Evolutionary conservation across 2,888 invertebrate genomes (phyloP), one percentile per base, ranked within the genome.

Genomic region (Antitype chi): DNA sequence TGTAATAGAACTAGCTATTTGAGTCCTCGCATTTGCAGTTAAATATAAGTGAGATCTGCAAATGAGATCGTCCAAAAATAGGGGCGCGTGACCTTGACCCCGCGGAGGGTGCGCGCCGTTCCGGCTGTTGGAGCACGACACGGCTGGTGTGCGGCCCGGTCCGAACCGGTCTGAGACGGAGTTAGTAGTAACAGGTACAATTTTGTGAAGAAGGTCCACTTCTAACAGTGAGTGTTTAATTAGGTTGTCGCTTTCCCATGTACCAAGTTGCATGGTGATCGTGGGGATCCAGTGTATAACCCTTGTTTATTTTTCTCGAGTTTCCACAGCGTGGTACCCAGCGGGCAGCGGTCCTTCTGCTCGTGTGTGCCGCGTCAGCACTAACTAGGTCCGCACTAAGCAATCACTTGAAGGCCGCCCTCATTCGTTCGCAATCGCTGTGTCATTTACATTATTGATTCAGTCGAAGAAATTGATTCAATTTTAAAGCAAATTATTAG

Each of bases 71-170:
- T 71, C 68, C 15, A 60, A 71, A 71, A 80, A 84, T 66, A 75
- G 75, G 59, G 68, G 55, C 32, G 66, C 17, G 47, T 73, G 85
- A 53, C 82, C 85, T 82, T 85, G 78, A 75, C 75, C 76, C 52
- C 43, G 32, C 53, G 23, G 63, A 71, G 67, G 60, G 64, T n/a
- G 76, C 53, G 75, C 20, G 59, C 60, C 38, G 52, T 23, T 3
- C 53, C 71, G 68, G 59, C 47, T 15, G 67, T n/a, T 20, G 62
- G 52, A 43, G 15, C 69, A 43, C 43, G 52, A 47, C 52, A 28
- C 59, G 62, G 20, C 25, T 17, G 47, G 23, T 15, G 47, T 53
- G 52, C n/a, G 47, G 15, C 9, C 23, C 32, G 49, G n/a, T 28
- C 60, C 59, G 47, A 32, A 32, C 25, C 55, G 55, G 0, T 13